These are phyloP conservation scores for Spatula versicolor DNA, from an alignment of 2,797 vertebrate species.

Conservation along the genomic window DNA sequence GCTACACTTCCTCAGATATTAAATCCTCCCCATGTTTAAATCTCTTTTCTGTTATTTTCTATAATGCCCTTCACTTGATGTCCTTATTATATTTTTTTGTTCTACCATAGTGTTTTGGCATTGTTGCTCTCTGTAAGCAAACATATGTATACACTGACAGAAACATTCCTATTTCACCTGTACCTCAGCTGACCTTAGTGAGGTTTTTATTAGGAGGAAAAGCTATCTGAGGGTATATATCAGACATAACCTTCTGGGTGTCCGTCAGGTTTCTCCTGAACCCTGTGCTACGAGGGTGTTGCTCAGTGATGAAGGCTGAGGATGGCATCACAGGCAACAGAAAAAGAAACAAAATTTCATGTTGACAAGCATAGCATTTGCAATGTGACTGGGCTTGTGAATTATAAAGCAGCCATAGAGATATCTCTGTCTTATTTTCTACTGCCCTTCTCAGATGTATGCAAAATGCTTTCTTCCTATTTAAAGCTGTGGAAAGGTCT, in stretches of 20 bases:
- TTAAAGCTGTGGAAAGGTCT: neutral
- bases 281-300: neutral
- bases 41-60: neutral
- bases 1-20: neutral
- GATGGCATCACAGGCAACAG: rapidly evolving
- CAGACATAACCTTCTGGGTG: neutral
- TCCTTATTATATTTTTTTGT: neutral
- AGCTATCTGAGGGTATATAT: neutral
- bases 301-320: neutral
- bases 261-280: neutral
- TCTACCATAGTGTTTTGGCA: neutral
- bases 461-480: neutral
- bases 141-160: neutral
- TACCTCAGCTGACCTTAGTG: neutral
- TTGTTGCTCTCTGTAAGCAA: neutral
- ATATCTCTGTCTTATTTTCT: neutral
- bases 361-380: neutral
- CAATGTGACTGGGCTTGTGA: neutral
- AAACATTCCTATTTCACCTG: neutral
- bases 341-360: neutral
- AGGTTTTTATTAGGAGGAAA: neutral
- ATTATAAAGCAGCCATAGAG: neutral
- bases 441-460: neutral
- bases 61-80: neutral
- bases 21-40: neutral